Evolutionary conservation across 2,797 vertebrate genomes (phyloP).

Genomic region (Myotis planiceps): DNA sequence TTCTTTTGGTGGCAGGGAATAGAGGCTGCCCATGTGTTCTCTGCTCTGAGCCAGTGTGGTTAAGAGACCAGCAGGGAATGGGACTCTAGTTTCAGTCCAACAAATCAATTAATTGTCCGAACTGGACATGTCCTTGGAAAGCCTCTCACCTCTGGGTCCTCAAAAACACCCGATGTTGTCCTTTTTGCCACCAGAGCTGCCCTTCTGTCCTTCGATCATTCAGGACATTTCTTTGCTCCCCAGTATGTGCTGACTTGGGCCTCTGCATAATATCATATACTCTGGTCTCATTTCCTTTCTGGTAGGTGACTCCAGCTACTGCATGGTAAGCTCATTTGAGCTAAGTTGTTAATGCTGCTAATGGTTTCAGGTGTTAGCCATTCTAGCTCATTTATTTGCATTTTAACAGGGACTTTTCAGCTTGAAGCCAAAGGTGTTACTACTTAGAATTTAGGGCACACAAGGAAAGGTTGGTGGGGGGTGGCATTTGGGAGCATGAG

Average conservation of each 20-base stretch:
- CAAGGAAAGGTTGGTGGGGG: background rate
- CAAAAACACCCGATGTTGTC: background rate
- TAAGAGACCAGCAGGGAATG: background rate
- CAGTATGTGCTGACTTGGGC: background rate
- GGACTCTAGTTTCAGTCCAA: background rate
- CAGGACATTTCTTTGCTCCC: background rate
- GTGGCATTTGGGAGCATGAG: background rate
- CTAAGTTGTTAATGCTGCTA: background rate
- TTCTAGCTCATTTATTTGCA: constrained; percentile 28
- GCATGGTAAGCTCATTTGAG: background rate
- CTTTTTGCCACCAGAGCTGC: background rate
- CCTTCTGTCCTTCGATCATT: background rate
- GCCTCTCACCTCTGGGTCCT: background rate
- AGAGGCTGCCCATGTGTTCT: background rate
- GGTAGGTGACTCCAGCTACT: background rate
- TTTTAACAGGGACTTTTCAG: constrained; percentile 33
- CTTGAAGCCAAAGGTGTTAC: constrained; percentile 34
- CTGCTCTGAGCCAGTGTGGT: background rate
- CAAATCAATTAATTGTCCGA: background rate
- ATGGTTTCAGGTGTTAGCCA: background rate
- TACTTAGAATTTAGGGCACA: background rate
- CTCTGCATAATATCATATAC: background rate
- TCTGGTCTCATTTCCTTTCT: background rate
- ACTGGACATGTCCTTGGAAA: background rate
- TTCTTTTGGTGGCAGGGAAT: background rate